Base-by-base conservation (phyloP, 2,888 invertebrate species). In the Cerceris ruficornis region DNA sequence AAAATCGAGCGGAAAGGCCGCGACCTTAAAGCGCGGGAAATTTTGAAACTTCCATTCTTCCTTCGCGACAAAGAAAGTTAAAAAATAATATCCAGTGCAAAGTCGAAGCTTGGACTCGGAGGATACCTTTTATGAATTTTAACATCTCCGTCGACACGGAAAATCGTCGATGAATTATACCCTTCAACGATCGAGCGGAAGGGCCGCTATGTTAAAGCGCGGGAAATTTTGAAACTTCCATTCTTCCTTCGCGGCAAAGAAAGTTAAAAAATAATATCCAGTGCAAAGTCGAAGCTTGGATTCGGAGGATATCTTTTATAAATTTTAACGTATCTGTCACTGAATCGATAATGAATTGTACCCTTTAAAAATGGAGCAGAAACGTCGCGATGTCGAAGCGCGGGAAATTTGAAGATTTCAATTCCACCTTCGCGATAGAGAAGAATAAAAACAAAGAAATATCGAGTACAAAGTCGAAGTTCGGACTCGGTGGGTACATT, bases 111-210 rank as follows among this genome's bases (percentile, higher is more conserved):
- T 66, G 52, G 49, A 15, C 61, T 17, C 11, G 15, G 57, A 52
- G 49, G 46, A 11, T 68, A 81, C 58, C 67, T 59, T 75, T 81
- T 69, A 70, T 81, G 78, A 82, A 82, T 82, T 81, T 73, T 81
- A 81, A 82, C 79, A 66, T 65, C 68, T 70, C 54, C 15, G 60
- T 15, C 9, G 41, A 43, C 64, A 4, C 28, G 28, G 28, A 28
- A 74, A 77, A 65, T 71, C 65, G 52, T 71, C 59, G 49, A 57
- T 9, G 50, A 50, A 49, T 61, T 50, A 62, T 41, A 14, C 0
- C 13, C 8, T 28, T 6, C 4, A 9, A 17, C 43, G 15, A 11
- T 42, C 14, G 14, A 2, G 9, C 8, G 9, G 15, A 28, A 28
- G 5, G 13, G 17, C 9, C 1, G 7, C 13, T 14, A 58, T 14